Percentiles rank a stretch among this genome's conserved stretches.
Evolutionary conservation across 1,140 invertebrate genomes (phyloP).

Genomic region (Oreohelix idahoensis): DNA sequence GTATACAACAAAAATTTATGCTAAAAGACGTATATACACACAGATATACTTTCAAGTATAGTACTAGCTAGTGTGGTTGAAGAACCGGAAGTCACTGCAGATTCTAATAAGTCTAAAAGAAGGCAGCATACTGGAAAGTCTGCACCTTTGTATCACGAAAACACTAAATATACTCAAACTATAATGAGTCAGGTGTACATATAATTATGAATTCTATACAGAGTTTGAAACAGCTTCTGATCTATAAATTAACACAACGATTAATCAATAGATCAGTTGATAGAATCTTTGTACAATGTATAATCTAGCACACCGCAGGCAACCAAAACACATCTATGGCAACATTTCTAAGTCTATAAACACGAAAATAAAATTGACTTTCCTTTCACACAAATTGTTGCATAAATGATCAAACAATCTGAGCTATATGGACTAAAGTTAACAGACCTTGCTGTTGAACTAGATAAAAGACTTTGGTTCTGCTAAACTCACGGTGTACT

Average conservation of each 20-base stretch:
- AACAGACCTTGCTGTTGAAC: background rate
- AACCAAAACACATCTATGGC: background rate
- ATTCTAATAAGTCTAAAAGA: background rate
- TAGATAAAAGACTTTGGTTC: background rate
- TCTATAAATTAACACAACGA: slow-evolving; percentile 14
- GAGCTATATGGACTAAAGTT: background rate
- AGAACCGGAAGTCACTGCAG: background rate
- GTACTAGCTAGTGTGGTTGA: background rate
- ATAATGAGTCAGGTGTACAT: background rate
- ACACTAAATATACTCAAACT: slow-evolving; percentile 2
- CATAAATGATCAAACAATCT: background rate
- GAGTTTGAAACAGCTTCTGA: slow-evolving; percentile 12
- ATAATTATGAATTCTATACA: slow-evolving; percentile 14
- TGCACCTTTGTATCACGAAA: background rate
- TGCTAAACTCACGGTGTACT: background rate
- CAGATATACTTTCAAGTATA: background rate
- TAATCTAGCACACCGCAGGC: slow-evolving; percentile 22
- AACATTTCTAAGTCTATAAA: background rate
- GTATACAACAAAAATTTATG: background rate
- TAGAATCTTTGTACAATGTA: slow-evolving; percentile 18
- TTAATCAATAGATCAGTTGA: slow-evolving; percentile 18
- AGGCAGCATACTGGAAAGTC: slow-evolving; percentile 7
- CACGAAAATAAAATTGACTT: background rate
- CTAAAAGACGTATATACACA: background rate
- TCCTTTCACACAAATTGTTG: background rate